Conservation (phyloP, 2,113 vertebrate species). For the Laticauda laticaudata region DNA sequence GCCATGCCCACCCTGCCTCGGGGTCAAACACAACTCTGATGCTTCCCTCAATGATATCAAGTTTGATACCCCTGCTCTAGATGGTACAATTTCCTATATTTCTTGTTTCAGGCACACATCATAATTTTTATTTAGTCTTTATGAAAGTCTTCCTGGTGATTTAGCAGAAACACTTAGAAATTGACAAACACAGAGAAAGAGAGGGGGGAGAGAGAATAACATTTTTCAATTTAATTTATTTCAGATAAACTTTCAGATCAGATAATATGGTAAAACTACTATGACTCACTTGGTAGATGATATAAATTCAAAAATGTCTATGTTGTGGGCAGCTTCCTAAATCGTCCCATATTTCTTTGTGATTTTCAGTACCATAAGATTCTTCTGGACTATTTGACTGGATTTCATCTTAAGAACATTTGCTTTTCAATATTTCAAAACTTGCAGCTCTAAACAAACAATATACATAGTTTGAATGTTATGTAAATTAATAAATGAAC, state of each 20-base stretch:
- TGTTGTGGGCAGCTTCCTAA: background rate
- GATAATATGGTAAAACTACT: background rate
- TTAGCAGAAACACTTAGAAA: background rate
- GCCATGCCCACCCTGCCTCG: too few species aligned
- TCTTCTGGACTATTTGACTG: background rate
- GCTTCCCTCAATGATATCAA: too few species aligned
- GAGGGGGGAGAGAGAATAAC: too few species aligned
- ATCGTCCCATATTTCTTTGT: background rate
- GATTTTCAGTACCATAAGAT: background rate
- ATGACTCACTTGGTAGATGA: background rate
- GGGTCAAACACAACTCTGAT: too few species aligned
- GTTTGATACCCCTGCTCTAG: too few species aligned
- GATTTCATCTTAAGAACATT: background rate
- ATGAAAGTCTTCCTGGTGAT: background rate
- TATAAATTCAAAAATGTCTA: background rate
- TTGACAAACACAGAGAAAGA: background rate
- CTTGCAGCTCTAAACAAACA: background rate
- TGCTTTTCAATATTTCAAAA: background rate
- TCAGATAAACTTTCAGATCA: background rate
- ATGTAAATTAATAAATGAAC: background rate
- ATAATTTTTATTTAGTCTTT: background rate
- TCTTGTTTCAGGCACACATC: background rate
- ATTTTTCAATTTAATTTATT: background rate
- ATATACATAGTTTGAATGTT: background rate
- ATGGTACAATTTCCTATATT: background rate